phyloP scores from a whole-genome alignment of 2,113 vertebrate genomes.

The Macrotus californicus region DNA sequence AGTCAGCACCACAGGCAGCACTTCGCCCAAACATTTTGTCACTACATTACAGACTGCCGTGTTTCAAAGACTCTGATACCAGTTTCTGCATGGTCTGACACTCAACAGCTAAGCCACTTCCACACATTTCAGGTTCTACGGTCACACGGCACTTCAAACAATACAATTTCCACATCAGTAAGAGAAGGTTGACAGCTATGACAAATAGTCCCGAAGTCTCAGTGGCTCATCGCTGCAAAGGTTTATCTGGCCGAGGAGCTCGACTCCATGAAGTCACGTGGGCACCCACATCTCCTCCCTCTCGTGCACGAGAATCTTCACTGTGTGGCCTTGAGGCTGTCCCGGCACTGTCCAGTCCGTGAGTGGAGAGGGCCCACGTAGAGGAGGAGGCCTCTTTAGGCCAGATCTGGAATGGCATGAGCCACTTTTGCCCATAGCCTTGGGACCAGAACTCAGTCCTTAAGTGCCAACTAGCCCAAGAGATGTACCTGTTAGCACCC shows the following conservation, averaged over 20 bases:
- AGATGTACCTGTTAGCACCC: rapidly evolving
- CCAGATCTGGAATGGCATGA: neutral
- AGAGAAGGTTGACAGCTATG: neutral
- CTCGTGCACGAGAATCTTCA: neutral
- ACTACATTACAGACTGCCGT: neutral
- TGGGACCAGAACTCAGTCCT: neutral
- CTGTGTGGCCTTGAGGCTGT: neutral
- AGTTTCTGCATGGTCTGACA: neutral
- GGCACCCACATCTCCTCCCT: neutral
- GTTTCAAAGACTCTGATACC: neutral
- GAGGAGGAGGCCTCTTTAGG: neutral
- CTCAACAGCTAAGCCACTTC: neutral
- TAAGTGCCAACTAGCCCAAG: neutral
- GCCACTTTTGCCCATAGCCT: neutral
- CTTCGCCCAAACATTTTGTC: neutral
- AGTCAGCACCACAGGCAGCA: neutral
- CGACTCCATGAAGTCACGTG: rapidly evolving
- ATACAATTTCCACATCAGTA: neutral
- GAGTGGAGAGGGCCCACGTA: rapidly evolving
- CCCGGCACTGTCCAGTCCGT: neutral
- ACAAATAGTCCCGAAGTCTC: neutral
- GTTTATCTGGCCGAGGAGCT: neutral
- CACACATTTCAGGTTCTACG: neutral
- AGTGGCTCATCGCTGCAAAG: neutral
- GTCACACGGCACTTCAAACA: neutral